Percentiles rank a stretch among this genome's conserved stretches.
These are phyloP conservation scores for Hemiscyllium ocellatum DNA, from an alignment of 2,113 vertebrate genomes.

Conservation along the genomic window DNA sequence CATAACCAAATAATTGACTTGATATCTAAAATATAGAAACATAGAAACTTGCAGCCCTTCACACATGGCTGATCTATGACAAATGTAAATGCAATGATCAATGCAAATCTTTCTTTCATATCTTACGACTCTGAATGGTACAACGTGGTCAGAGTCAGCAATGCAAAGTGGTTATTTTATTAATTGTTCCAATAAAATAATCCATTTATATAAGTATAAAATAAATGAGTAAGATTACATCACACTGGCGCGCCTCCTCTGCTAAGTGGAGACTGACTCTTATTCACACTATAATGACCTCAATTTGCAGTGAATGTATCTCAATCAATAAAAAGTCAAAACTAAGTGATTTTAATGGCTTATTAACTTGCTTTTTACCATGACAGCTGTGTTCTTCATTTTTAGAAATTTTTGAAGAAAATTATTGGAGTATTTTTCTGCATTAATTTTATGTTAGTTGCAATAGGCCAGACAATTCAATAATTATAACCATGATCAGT, in stretches of 20 bases:
- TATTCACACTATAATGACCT: background rate
- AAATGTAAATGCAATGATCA: too few species aligned
- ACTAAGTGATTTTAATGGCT: background rate
- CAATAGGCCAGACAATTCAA: background rate
- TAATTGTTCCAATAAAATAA: background rate
- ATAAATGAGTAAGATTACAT: background rate
- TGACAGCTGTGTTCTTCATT: background rate
- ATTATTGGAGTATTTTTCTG: background rate
- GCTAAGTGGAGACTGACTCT: conserved; percentile 1
- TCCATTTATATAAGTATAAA: background rate
- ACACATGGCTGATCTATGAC: too few species aligned
- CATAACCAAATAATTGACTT: too few species aligned
- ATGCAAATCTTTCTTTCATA: background rate
- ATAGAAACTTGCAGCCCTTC: too few species aligned
- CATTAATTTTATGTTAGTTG: background rate
- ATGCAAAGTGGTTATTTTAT: background rate
- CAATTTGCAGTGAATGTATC: background rate
- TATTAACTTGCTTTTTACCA: background rate
- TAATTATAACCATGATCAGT: background rate
- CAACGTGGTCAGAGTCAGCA: background rate
- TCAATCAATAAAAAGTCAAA: conserved; percentile 5
- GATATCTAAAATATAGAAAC: background rate
- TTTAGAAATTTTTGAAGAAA: background rate
- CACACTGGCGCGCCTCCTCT: background rate
- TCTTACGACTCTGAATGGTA: background rate